Percentiles rank a stretch among this genome's conserved stretches.
Conservation (phyloP, 2,113 vertebrate genomes). For the Prunella himalayana region DNA sequence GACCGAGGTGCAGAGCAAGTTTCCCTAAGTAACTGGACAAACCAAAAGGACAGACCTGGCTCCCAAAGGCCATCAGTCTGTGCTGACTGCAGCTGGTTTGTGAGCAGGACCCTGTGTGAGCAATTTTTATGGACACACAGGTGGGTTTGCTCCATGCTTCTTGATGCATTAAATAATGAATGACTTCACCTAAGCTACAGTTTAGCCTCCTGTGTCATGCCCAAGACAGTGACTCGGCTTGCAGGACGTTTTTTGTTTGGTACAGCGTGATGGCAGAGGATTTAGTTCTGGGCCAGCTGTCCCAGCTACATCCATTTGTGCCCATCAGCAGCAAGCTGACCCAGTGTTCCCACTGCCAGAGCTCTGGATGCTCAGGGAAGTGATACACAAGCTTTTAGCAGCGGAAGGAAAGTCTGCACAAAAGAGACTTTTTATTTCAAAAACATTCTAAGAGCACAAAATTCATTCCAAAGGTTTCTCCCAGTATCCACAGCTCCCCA, state of each 20-base stretch:
- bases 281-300: not conserved
- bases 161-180: not conserved
- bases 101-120: accelerated
- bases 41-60: not conserved
- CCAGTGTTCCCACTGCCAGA: not conserved
- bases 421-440: not conserved
- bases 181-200: not conserved
- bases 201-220: not conserved
- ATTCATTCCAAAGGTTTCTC: not conserved
- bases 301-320: not conserved
- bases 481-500: not conserved
- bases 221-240: not conserved
- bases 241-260: not conserved
- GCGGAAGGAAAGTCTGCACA: accelerated
- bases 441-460: not conserved
- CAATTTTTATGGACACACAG: not conserved
- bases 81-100: accelerated
- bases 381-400: not conserved
- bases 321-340: not conserved
- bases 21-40: not conserved
- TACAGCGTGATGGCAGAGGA: not conserved
- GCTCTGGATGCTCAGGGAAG: not conserved
- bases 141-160: not conserved
- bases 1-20: accelerated
- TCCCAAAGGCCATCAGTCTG: not conserved